These are phyloP conservation scores for Myodes glareolus DNA, from an alignment of 2,113 vertebrate genomes.

Conservation along the genomic window DNA sequence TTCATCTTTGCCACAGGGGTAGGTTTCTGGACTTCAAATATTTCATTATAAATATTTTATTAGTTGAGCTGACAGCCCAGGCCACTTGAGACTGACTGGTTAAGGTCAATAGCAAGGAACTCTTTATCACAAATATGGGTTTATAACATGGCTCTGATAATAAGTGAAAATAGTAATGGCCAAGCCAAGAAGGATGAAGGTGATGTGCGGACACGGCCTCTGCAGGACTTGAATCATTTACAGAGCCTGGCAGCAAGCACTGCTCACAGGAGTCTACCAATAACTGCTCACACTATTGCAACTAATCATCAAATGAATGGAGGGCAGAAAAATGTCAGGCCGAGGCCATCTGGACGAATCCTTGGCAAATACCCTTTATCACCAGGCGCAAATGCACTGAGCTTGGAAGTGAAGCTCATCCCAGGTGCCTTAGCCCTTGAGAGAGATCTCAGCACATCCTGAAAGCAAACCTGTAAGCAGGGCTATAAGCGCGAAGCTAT, in stretches of 20 bases:
- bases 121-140: neutral
- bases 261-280: neutral
- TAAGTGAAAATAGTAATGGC: neutral
- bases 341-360: neutral
- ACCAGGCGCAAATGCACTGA: neutral
- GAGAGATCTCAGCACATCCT: neutral
- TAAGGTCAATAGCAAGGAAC: neutral
- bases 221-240: neutral
- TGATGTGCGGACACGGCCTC: neutral
- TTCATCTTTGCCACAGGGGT: neutral
- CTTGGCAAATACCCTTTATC: neutral
- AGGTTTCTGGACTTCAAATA: conserved; percentile 2
- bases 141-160: neutral
- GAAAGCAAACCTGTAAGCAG: neutral
- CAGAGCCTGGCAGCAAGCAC: neutral
- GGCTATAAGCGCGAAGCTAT: neutral
- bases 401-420: neutral
- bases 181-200: neutral
- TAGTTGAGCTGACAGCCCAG: neutral
- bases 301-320: conserved; percentile 14
- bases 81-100: neutral
- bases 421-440: neutral
- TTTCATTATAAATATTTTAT: conserved; percentile 52
- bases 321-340: conserved; percentile 45
- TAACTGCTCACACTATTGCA: neutral